Base-by-base conservation (phyloP, 64 coral and sea anemone species). In the Stichodactyla helianthus region DNA sequence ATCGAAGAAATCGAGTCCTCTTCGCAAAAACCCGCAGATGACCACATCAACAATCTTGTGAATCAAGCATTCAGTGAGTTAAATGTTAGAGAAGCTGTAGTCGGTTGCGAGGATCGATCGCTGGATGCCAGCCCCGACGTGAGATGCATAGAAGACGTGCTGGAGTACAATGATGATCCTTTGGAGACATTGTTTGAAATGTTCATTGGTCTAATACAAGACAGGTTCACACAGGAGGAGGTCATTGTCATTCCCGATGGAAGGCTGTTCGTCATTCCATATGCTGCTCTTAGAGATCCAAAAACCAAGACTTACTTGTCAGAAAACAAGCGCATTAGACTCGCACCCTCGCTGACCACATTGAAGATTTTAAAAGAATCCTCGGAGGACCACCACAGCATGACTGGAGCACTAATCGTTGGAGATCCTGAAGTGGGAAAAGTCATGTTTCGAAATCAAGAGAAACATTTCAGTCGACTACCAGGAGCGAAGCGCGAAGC, bases 401-500 rank as follows among this genome's bases (percentile, higher is more conserved):
- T 50, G 26, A 51, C 87, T 22, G 87, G 87, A 19, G 87, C 77
- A 53, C 28, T 82, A 17, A 64, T 88, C 56, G 58, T 88, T 23
- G 87, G 87, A 57, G 58, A 88, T 82, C 77, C 87, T 52, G 25
- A 82, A 44, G 87, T 88, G 55, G 77, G 87, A 35, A 19, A 80
- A 50, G 87, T 88, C 3, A 50, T 19, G 4, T 88, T 63, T 20
- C 28, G 61, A 64, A 57, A 57, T 23, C 0, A 20, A 8, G 22
- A 60, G 11, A 10, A 52, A 20, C 8, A 17, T 20, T 28, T 81
- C 12, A 0, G n/a, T 19, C 53, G 26, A 52, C 59, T 81, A 10
- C 77, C 87, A 17, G 56, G 55, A n/a, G 87, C 87, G n/a, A 25
- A 50, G 22, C 28, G 11, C 5, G 87, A 88, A 82, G 87, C 77